Base-by-base conservation (phyloP, 2,113 vertebrate species). In the Proterorhinus semilunaris region DNA sequence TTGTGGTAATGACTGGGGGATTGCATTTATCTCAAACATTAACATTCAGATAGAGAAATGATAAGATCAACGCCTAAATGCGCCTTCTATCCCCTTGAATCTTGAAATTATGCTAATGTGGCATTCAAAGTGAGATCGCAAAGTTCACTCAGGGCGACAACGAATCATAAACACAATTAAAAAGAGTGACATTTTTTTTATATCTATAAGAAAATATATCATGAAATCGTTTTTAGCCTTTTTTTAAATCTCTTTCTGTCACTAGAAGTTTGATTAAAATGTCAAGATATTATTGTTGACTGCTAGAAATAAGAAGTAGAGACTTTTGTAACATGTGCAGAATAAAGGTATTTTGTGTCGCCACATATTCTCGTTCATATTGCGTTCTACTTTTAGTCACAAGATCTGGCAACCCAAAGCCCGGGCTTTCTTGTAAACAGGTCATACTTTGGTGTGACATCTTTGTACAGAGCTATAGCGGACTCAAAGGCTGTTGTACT, bases 401-500 rank as follows among this genome's bases (percentile, higher is more conserved):
- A 36, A 3, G 27, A 36, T 36, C 27, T 36, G 27, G 27, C 27
- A 27, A 27, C 27, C 27, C 27, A 27, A 27, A 27, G 27, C 49
- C 6, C 4, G 49, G 49, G 49, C 49, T 13, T 15, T 50, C 5
- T 13, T 15, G 11, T 50, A 13, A 13, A 50, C 10, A 50, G 50
- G 12, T 13, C 6, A 6, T 50, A 13, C 15, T 50, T 15, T 7
- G 6, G 12, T 7, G 49, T 15, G 12, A 50, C 49, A 17, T 6
- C 12, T 58, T 27, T 5, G 8, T 46, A 16, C 13, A 66, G 5
- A 47, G 10, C 47, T 43, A 36, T 3, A 16, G 8, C 15, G 45
- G 49, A 36, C 11, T 2, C 15, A 70, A 73, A 45, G 9, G 57
- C 76, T 66, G 83, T 62, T 57, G 4, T 82, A 52, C 42, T 13